A percentile compares a stretch with the other conserved stretches of the same genome.
Evolutionary conservation across 2,113 vertebrate species (phyloP).

Genomic region (Grus americana): DNA sequence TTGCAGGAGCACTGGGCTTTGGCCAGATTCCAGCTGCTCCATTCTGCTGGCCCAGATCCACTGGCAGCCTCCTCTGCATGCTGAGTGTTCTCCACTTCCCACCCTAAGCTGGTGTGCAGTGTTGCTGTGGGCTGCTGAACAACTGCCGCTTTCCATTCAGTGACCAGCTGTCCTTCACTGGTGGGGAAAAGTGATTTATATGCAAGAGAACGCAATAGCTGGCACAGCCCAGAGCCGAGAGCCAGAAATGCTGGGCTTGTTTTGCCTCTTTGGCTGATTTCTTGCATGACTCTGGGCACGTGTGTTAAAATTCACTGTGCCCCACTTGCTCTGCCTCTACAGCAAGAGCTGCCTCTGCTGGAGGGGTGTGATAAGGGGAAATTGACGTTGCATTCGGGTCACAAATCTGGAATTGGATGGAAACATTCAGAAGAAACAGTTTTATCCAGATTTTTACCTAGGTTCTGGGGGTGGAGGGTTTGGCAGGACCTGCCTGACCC

Average conservation of each 20-base stretch:
- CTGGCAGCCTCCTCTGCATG: neutral
- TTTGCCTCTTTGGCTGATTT: neutral
- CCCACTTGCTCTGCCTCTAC: neutral
- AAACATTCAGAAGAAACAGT: neutral
- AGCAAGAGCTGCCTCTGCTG: neutral
- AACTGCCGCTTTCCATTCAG: conserved; percentile 32
- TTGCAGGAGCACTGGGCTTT: neutral
- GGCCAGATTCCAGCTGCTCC: neutral
- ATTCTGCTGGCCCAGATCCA: conserved; percentile 4
- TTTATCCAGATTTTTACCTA: neutral
- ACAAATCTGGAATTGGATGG: neutral
- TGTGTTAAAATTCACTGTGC: neutral
- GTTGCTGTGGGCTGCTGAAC: conserved; percentile 28
- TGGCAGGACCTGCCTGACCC: neutral
- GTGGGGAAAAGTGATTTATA: conserved; percentile 29
- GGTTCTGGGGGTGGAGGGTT: neutral
- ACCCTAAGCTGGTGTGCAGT: neutral
- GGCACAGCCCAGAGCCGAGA: neutral
- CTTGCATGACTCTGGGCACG: neutral
- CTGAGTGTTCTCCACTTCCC: neutral
- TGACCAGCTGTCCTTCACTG: conserved; percentile 44
- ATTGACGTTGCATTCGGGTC: neutral
- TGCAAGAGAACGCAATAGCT: conserved; percentile 14
- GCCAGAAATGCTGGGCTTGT: neutral
- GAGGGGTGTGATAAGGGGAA: neutral